phyloP scores from a whole-genome alignment of 1,140 invertebrate species.

The Megalopta genalis region DNA sequence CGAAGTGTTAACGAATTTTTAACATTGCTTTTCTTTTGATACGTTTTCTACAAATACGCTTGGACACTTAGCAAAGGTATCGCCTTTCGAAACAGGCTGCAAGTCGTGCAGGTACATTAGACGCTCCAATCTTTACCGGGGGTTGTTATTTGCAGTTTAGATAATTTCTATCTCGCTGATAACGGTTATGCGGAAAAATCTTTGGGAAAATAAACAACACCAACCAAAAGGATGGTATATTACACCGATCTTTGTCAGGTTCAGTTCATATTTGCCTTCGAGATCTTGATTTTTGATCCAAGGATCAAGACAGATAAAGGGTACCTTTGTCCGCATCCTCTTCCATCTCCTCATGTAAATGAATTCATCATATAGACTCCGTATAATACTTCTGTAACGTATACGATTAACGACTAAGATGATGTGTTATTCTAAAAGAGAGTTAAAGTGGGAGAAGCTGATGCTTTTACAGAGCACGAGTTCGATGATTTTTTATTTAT shows the following conservation, averaged over 20 bases:
- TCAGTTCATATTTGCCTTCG: slow-evolving; percentile 47
- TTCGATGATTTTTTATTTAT: slow-evolving; percentile 11
- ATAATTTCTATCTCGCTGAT: slow-evolving; percentile 41
- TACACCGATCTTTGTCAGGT: slow-evolving; percentile 35
- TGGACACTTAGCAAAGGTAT: slow-evolving; percentile 28
- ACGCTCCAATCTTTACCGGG: slow-evolving; percentile 62
- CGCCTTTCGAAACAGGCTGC: slow-evolving; percentile 21
- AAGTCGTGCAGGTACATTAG: slow-evolving; percentile 25
- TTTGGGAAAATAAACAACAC: slow-evolving; percentile 53
- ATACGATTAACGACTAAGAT: slow-evolving; percentile 23
- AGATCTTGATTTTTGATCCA: slow-evolving; percentile 28
- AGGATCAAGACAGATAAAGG: slow-evolving; percentile 25
- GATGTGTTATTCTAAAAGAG: neutral
- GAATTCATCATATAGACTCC: slow-evolving; percentile 56
- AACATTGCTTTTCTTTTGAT: slow-evolving; percentile 31
- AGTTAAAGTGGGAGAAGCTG: neutral
- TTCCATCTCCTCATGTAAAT: slow-evolving; percentile 53
- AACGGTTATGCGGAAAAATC: slow-evolving; percentile 41
- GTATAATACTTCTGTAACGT: neutral
- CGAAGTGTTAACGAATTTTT: slow-evolving; percentile 41
- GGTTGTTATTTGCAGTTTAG: slow-evolving; percentile 56
- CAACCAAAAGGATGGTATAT: slow-evolving; percentile 42
- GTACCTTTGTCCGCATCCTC: slow-evolving; percentile 39
- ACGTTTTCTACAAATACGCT: slow-evolving; percentile 31
- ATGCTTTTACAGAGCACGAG: neutral